Base-by-base conservation (phyloP, 2,888 invertebrate genomes). In the Idaea straminata region DNA sequence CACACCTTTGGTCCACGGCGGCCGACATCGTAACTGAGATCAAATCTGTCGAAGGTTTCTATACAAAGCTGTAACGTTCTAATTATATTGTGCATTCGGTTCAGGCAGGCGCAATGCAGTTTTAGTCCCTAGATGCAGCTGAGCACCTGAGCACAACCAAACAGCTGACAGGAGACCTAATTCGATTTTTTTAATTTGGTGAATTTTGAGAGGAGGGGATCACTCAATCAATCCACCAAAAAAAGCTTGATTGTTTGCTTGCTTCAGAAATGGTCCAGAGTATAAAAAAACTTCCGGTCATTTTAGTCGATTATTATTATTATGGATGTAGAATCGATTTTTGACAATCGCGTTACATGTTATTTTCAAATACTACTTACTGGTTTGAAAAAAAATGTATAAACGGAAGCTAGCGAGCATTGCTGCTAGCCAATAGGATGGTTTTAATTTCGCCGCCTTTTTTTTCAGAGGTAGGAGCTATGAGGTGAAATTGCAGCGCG, bases 61-160 rank as follows among this genome's bases (percentile, higher is more conserved):
- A 67, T 62, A 64, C 61, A 64, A 69, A 62, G 70, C 69, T 69
- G 78, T 79, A 74, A 69, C 71, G 74, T 79, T 61, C 64, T 57
- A 63, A 79, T 59, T 13, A 35, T 34, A 25, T 59, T 59, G 77
- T 88, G 88, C 88, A 89, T 82, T 75, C 71, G 87, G 84, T 86
- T 86, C 80, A 83, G 82, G 80, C 89, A 89, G 79, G 89, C 90
- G 89, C 90, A 90, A 81, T 89, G 90, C 90, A 89, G 89, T 82
- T 47, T 47, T 83, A 34, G 34, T 59, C 58, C 34, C 59, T 59
- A 59, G 82, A 78, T 87, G 87, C 88, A 87, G 75, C 78, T 16
- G 25, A 16, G 59, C 16, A 25, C 0, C 6, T 16, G 25, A 25
- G 25, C 25, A 25, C 25, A 25, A 25, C 25, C 68, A 65, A 88